A percentile compares a stretch with the other conserved stretches of the same genome.
Evolutionary conservation across 2,797 vertebrate genomes (phyloP).

Genomic region (Enteromius afrohamiltoni): DNA sequence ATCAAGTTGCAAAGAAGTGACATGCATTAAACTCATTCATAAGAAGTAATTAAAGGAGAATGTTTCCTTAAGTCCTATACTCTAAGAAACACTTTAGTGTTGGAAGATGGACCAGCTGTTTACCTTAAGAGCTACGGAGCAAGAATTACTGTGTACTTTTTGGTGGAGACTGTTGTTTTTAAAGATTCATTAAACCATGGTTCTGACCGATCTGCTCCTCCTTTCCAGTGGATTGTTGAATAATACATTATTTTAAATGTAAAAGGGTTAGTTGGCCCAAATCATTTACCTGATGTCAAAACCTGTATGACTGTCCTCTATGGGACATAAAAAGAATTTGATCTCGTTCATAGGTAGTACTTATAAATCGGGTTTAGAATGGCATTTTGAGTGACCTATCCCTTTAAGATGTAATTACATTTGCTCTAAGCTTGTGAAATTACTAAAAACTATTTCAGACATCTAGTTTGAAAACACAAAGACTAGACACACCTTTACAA

Average conservation of each 20-base stretch:
- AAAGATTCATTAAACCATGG: not conserved
- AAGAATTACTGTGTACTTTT: not conserved
- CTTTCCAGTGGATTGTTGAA: not conserved
- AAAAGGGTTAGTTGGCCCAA: not conserved
- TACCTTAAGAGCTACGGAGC: not conserved
- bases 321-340: not conserved
- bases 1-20: not conserved
- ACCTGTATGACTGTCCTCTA: not conserved
- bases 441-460: not conserved
- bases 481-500: not conserved
- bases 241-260: not conserved
- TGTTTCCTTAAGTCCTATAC: conserved; percentile 3
- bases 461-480: not conserved
- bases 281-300: not conserved
- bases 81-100: not conserved
- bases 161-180: not conserved
- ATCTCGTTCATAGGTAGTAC: not conserved
- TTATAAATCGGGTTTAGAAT: not conserved
- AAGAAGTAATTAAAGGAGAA: not conserved
- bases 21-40: not conserved
- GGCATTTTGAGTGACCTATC: not conserved
- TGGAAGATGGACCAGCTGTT: not conserved
- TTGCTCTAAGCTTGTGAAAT: not conserved
- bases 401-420: not conserved
- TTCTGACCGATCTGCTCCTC: not conserved